Conservation (phyloP, 2,797 vertebrate species). For the Scolopax bukidnonensis region DNA sequence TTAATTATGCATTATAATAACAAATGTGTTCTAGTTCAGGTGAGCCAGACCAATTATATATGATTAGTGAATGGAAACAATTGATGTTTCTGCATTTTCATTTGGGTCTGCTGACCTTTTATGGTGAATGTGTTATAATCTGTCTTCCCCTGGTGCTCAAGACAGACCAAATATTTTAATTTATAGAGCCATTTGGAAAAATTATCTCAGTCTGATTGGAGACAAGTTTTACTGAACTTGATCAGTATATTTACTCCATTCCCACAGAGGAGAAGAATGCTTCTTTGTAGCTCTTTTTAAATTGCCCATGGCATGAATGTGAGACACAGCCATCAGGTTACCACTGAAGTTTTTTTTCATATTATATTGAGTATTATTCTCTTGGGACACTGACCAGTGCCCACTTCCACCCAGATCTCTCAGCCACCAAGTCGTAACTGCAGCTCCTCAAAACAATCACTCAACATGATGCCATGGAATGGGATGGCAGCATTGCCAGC, state of each 20-base stretch:
- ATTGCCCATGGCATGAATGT: not conserved
- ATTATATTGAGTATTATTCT: not conserved
- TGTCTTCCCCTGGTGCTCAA: conserved; percentile 8
- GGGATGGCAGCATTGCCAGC: not conserved
- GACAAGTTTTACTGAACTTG: not conserved
- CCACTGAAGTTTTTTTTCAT: not conserved
- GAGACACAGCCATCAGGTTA: not conserved
- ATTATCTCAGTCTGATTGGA: not conserved
- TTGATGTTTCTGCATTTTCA: conserved; percentile 48
- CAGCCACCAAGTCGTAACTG: fast-evolving
- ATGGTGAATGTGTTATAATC: not conserved
- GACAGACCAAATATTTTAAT: conserved; percentile 42
- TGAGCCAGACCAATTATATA: conserved; percentile 63
- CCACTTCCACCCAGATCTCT: not conserved
- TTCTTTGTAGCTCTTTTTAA: not conserved
- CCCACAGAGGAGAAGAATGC: not conserved
- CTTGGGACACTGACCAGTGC: not conserved
- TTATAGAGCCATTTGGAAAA: conserved; percentile 33
- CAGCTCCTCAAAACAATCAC: not conserved
- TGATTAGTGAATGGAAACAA: conserved; percentile 66
- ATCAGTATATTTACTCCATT: not conserved
- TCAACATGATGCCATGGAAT: not conserved
- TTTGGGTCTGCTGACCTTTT: conserved; percentile 29
- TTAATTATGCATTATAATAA: conserved; percentile 65
- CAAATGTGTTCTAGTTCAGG: conserved; percentile 61